Evolutionary conservation across 2,888 invertebrate genomes (phyloP), one percentile per base, ranked within the genome.

Genomic region (Anticlea derivata): DNA sequence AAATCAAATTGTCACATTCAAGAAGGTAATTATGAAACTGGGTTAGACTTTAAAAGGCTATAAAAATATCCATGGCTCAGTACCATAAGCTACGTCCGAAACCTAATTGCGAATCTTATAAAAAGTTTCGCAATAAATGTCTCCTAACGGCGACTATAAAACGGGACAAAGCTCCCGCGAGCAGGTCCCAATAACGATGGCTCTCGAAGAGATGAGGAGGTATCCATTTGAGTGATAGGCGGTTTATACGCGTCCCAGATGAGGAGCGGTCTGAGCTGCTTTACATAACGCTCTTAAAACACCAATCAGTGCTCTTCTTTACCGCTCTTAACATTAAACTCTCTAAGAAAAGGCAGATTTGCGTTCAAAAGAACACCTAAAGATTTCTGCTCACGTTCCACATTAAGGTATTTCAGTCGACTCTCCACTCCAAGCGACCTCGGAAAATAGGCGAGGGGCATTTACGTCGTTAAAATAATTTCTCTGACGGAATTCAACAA

Each of bases 71-170:
- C 10, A 11, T 6, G 6, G 2, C 5, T 41, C 17, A 5, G 7
- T 4, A 11, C 7, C 11, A 11, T 8, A n/a, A n/a, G 2, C 10
- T 13, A 10, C 27, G 40, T 33, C 34, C 35, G 41, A 12, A 23
- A 13, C 13, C 24, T 41, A 41, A 48, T 41, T 35, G 35, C 34
- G 35, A 41, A 35, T 35, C 34, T 35, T 29, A 27, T 34, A 48
- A 49, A 35, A 30, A 43, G 37, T 30, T 41, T 30, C n/a, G 30
- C 43, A 49, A 37, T 49, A 49, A 49, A 49, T 37, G 40, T 34
- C 29, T 7, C 13, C 41, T 35, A 20, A 20, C 27, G 49, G 43
- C 43, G 35, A 24, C 30, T 20, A 43, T 49, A 37, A 49, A 49
- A 29, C 7, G 30, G 30, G 17, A 23, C 29, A 23, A 24, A 39